phyloP scores from a whole-genome alignment of 2,888 invertebrate species.

The Ephialtes manifestator region DNA sequence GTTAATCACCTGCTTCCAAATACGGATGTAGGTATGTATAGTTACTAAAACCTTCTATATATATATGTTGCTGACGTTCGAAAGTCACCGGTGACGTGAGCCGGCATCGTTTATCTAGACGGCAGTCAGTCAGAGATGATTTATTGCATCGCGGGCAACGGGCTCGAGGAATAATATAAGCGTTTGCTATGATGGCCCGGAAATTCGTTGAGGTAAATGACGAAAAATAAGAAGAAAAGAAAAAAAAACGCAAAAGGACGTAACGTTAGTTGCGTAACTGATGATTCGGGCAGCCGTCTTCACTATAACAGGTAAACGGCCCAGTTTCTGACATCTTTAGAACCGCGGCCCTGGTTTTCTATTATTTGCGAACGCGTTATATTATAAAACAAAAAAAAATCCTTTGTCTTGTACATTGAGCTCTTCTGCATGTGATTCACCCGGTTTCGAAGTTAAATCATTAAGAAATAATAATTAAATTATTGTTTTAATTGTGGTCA shows the following conservation, averaged over 20 bases:
- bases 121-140: conserved; percentile 33
- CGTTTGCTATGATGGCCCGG: conserved; percentile 11
- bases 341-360: too few relatives aligned
- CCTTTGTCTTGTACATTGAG: too few relatives aligned
- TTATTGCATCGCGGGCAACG: conserved; percentile 29
- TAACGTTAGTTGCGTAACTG: conserved; percentile 27
- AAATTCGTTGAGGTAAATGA: conserved; percentile 25
- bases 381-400: too few relatives aligned
- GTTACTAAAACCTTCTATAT: background rate
- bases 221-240: background rate
- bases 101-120: conserved; percentile 40
- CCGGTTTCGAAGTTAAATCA: too few relatives aligned
- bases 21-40: background rate
- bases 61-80: background rate
- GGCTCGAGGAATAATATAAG: background rate
- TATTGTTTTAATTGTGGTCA: too few relatives aligned
- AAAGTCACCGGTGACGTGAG: conserved; percentile 31
- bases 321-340: too few relatives aligned
- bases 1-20: conserved; percentile 35
- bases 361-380: too few relatives aligned
- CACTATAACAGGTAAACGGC: too few relatives aligned
- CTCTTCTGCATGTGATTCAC: too few relatives aligned
- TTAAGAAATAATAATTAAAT: too few relatives aligned
- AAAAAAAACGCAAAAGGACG: background rate
- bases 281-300: conserved; percentile 3